A percentile compares a stretch with the other conserved stretches of the same genome.
These are phyloP conservation scores for Alexandromys fortis DNA, from an alignment of 2,113 vertebrate species.

Conservation along the genomic window DNA sequence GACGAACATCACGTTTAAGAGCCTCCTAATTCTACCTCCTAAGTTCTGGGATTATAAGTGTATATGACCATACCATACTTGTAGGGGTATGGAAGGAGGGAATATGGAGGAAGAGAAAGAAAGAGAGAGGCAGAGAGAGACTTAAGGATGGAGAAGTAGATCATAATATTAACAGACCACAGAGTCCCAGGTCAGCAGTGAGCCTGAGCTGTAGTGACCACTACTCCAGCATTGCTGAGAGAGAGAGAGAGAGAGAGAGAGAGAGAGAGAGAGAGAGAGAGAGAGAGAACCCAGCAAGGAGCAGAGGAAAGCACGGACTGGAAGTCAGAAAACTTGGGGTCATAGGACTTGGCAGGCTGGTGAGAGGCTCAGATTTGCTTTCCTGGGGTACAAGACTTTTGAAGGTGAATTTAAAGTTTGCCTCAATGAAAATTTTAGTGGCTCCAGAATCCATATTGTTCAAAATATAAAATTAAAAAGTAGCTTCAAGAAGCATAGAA, in stretches of 20 bases:
- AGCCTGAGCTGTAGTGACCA: background rate
- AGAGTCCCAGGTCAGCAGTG: background rate
- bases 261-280: background rate
- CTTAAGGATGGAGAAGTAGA: slow-evolving; percentile 15
- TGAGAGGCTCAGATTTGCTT: background rate
- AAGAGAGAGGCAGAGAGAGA: background rate
- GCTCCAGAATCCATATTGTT: too few species aligned
- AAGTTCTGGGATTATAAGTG: background rate
- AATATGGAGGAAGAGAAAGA: too few species aligned
- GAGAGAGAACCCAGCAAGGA: background rate
- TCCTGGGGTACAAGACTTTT: background rate
- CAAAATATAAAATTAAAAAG: too few species aligned
- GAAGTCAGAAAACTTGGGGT: background rate
- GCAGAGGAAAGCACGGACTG: too few species aligned
- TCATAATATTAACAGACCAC: background rate
- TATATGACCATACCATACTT: background rate
- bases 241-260: background rate
- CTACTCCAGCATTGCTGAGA: background rate
- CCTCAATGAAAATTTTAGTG: too few species aligned
- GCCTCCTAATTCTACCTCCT: background rate
- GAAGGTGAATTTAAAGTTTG: too few species aligned
- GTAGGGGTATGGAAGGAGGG: background rate
- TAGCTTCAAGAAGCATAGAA: background rate
- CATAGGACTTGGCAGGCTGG: background rate
- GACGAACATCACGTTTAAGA: background rate